phyloP scores from a whole-genome alignment of 2,888 invertebrate species.

The Taphrorychus bicolor region DNA sequence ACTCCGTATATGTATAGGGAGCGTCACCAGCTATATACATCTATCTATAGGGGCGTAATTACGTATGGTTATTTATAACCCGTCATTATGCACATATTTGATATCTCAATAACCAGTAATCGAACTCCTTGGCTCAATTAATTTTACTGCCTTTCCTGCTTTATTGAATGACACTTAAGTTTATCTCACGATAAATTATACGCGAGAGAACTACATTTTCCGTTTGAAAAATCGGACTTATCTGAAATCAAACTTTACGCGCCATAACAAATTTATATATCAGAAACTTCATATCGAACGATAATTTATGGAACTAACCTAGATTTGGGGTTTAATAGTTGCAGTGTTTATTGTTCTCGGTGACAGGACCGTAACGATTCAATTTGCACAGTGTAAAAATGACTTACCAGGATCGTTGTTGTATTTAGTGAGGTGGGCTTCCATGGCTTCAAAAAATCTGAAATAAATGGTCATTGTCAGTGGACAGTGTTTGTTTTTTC shows the following conservation, averaged over 20 bases:
- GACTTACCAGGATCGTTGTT: slow-evolving; percentile 40
- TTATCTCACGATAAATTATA: slow-evolving; percentile 20
- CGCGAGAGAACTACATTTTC: slow-evolving; percentile 13
- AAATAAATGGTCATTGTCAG: slow-evolving; percentile 47
- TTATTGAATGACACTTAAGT: slow-evolving; percentile 13
- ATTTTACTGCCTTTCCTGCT: background rate
- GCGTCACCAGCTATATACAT: too few relatives aligned
- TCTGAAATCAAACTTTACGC: slow-evolving; percentile 35
- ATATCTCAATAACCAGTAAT: background rate
- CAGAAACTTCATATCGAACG: slow-evolving; percentile 32
- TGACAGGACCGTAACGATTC: slow-evolving; percentile 11
- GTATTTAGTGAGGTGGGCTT: slow-evolving; percentile 52
- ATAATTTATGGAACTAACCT: slow-evolving; percentile 40
- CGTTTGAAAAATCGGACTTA: slow-evolving; percentile 31
- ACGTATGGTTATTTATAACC: too few relatives aligned
- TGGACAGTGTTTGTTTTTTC: too few relatives aligned
- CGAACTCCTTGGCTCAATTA: background rate
- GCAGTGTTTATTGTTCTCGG: slow-evolving; percentile 38
- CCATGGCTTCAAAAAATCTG: slow-evolving; percentile 60
- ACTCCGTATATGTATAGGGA: too few relatives aligned
- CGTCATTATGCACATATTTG: too few relatives aligned
- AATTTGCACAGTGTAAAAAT: background rate
- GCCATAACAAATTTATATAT: slow-evolving; percentile 37
- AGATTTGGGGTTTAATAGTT: slow-evolving; percentile 35
- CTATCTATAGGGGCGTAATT: background rate